A percentile compares a stretch with the other conserved stretches of the same genome.
Conservation (phyloP, 2,888 invertebrate species). For the Nemoura dubitans region DNA sequence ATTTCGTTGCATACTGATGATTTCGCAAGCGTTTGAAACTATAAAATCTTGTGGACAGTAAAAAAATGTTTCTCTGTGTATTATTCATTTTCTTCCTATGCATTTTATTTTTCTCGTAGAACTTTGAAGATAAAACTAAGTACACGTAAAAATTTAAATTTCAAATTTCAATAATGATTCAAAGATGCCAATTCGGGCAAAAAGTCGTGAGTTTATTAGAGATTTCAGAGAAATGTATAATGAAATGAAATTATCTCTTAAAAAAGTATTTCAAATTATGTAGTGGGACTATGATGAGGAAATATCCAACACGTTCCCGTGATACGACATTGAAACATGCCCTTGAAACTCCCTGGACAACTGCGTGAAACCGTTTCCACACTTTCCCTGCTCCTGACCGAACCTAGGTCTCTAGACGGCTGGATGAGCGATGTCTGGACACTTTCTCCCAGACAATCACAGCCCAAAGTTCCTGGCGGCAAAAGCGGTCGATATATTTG, state of each 20-base stretch:
- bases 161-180: too few relatives aligned
- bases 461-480: background rate
- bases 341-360: too few relatives aligned
- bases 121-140: background rate
- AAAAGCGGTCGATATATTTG: background rate
- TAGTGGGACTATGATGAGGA: too few relatives aligned
- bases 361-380: background rate
- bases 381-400: background rate
- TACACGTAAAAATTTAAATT: too few relatives aligned
- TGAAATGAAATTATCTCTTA: too few relatives aligned
- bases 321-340: background rate
- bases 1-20: slow-evolving; percentile 5
- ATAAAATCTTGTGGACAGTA: background rate
- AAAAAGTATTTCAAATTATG: too few relatives aligned
- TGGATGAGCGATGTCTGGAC: background rate
- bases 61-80: background rate
- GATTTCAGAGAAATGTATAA: too few relatives aligned
- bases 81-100: background rate
- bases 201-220: too few relatives aligned
- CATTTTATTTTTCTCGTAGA: background rate
- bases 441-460: background rate
- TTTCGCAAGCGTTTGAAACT: background rate
- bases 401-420: background rate
- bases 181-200: too few relatives aligned
- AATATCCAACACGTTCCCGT: too few relatives aligned